These are phyloP conservation scores for Dicerorhinus sumatrensis DNA, from an alignment of 2,113 vertebrate species.

Conservation along the genomic window DNA sequence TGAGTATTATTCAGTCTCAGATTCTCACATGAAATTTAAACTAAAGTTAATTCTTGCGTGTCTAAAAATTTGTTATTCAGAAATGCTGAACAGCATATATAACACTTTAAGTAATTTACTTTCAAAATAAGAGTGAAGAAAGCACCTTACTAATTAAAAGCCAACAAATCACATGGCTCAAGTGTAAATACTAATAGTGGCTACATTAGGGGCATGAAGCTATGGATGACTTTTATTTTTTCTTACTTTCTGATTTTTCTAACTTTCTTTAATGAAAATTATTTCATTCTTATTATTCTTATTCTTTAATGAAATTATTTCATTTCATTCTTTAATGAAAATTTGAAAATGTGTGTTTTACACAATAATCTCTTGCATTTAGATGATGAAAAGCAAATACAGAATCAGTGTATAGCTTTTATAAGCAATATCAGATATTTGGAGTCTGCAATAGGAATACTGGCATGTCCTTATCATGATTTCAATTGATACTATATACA, in stretches of 20 bases:
- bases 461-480: background rate
- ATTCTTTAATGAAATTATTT: background rate
- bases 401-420: background rate
- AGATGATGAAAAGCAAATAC: background rate
- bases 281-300: background rate
- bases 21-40: constrained; percentile 43
- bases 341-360: background rate
- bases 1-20: constrained; percentile 1
- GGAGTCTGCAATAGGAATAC: background rate
- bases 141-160: background rate
- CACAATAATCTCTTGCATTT: background rate
- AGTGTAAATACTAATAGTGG: background rate
- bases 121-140: constrained; percentile 42
- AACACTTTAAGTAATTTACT: background rate
- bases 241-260: background rate
- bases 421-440: background rate
- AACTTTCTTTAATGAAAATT: background rate
- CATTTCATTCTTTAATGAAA: background rate
- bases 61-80: constrained; percentile 31
- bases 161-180: background rate
- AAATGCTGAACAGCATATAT: background rate
- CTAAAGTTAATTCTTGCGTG: background rate
- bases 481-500: background rate
- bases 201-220: background rate
- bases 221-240: background rate